Evolutionary conservation across 2,888 invertebrate genomes (phyloP).

Genomic region (Temnothorax rugatulus): DNA sequence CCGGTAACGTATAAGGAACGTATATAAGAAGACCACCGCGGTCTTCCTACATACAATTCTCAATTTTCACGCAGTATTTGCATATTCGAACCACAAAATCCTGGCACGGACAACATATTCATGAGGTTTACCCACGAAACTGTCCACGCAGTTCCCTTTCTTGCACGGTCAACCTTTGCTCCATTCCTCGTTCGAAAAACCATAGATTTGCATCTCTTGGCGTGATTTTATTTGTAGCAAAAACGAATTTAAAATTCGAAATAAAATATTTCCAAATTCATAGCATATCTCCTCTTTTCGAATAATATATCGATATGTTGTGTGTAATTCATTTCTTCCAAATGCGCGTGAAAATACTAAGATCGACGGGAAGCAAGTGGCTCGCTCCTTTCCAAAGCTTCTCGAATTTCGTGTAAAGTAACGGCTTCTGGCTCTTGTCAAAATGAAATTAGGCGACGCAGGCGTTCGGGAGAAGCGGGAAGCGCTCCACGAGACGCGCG

Average conservation of each 20-base stretch:
- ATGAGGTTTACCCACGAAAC: constrained; percentile 76
- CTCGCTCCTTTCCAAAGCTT: constrained; percentile 16
- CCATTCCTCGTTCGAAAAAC: constrained; percentile 5
- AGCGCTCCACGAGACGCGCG: constrained; percentile 60
- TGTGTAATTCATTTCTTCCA: not conserved
- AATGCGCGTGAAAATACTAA: constrained; percentile 7
- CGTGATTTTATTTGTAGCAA: not conserved
- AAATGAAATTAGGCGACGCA: constrained; percentile 73
- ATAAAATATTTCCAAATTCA: not conserved
- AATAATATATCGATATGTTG: not conserved
- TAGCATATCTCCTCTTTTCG: not conserved
- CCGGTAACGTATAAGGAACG: constrained; percentile 5
- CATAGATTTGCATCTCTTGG: not conserved
- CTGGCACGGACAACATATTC: constrained; percentile 73
- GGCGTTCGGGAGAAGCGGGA: constrained; percentile 43
- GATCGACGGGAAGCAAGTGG: constrained; percentile 33
- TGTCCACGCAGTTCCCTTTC: constrained; percentile 66
- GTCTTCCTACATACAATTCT: constrained; percentile 24
- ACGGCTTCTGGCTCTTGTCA: constrained; percentile 70
- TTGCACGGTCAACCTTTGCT: not conserved
- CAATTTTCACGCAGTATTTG: constrained; percentile 43
- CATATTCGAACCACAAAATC: constrained; percentile 62
- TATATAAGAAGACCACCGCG: constrained; percentile 22
- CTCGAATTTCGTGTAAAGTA: constrained; percentile 65
- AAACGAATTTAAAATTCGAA: not conserved